Conservation (phyloP, 1,140 invertebrate species). For the Ostrea denselamellosa region DNA sequence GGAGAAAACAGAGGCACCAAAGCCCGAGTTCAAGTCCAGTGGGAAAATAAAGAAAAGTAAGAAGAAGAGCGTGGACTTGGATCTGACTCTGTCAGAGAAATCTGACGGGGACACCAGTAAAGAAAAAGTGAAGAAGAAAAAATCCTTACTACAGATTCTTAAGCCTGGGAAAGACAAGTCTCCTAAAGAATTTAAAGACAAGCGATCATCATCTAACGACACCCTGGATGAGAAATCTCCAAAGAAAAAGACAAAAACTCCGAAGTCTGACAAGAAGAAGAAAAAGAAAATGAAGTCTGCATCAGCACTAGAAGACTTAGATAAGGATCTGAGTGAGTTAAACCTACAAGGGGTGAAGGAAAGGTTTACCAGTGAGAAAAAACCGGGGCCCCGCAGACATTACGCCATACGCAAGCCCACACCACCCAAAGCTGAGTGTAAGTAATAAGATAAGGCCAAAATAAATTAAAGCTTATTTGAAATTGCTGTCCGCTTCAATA, state of each 20-base stretch:
- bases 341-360: constrained; percentile 47
- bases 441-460: not conserved
- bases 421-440: constrained; percentile 69
- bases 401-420: constrained; percentile 50
- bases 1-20: constrained; percentile 30
- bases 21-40: constrained; percentile 36
- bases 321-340: constrained; percentile 47
- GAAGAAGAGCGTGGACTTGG: constrained; percentile 43
- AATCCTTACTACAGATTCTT: constrained; percentile 70
- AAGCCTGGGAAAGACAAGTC: constrained; percentile 68
- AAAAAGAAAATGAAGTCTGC: constrained; percentile 57
- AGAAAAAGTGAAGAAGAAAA: constrained; percentile 69
- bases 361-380: constrained; percentile 42
- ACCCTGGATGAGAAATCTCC: constrained; percentile 61
- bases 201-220: constrained; percentile 63
- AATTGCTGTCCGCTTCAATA: no score
- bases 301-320: constrained; percentile 48
- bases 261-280: constrained; percentile 85
- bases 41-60: constrained; percentile 66
- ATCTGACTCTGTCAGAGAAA: constrained; percentile 49
- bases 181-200: constrained; percentile 57
- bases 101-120: constrained; percentile 60
- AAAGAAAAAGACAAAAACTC: constrained; percentile 76
- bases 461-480: no score
- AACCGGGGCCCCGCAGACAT: constrained; percentile 21